Conservation (phyloP, 2,113 vertebrate species). For the Oophaga pumilio region DNA sequence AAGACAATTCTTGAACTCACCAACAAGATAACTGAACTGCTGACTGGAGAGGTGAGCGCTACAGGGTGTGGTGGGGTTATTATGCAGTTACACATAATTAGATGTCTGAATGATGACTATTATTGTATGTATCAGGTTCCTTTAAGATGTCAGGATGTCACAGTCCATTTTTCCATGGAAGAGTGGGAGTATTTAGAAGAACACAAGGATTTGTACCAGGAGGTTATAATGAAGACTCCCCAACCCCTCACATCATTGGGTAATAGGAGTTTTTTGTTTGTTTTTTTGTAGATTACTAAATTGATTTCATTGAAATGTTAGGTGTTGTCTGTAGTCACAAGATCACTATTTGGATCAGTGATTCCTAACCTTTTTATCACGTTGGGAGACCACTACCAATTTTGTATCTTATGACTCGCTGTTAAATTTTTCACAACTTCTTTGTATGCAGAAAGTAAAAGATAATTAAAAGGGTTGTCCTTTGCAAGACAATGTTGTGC, state of each 20-base stretch:
- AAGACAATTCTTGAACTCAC: neutral
- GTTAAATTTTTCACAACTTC: too few relatives aligned
- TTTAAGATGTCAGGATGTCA: constrained; percentile 59
- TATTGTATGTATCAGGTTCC: constrained; percentile 58
- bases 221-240: constrained; percentile 67
- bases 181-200: constrained; percentile 67
- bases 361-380: too few relatives aligned
- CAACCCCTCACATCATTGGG: constrained; percentile 65
- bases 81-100: neutral
- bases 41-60: neutral
- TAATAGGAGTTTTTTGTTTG: neutral
- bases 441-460: too few relatives aligned
- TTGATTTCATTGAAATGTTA: neutral
- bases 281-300: neutral
- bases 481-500: too few relatives aligned
- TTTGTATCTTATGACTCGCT: too few relatives aligned
- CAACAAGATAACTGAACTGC: neutral
- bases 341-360: neutral
- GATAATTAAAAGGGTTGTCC: too few relatives aligned
- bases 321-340: neutral
- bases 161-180: constrained; percentile 63
- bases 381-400: too few relatives aligned
- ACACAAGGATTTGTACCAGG: constrained; percentile 66
- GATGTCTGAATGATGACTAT: neutral
- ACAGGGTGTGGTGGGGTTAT: neutral